Evolutionary conservation across 1,140 invertebrate genomes (phyloP), one percentile per base, ranked within the genome.

Genomic region (Aradophagus sp.): DNA sequence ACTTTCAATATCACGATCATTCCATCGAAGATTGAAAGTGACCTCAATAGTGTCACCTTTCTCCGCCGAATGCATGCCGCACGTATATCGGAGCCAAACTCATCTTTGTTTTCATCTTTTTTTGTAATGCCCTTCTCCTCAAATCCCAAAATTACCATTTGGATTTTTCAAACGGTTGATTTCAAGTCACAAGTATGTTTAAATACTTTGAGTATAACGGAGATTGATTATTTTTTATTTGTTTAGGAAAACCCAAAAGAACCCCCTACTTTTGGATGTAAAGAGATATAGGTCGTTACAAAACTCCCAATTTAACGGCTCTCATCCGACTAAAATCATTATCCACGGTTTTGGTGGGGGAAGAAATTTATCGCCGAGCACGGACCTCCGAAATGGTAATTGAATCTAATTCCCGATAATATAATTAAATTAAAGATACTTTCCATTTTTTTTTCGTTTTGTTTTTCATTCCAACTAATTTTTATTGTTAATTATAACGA

Each of bases 321-420:
- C 85, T 0, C 88, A 94, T 82, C 90, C 91, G 0, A 93, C 92
- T 0, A 95, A 94, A 86, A 88, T 95, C 5, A 89, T 95, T 8
- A 92, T 95, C 10, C 93, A 94, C 76, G 93, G 93, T 10, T 95
- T 94, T 73, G 92, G 92, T 0, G 93, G 93, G 0, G 93, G 93
- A 0, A 84, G 93, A 42, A 91, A 91, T 76, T 85, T 92, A 12
- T 90, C 91, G 4, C 93, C 93, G 0, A 94, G 92, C 80, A 93
- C 93, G 0, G 93, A 95, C 81, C 88, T 95, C 78, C 85, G 93
- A 39, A 89, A 91, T 69, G 87, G 87, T 88, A 80, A 78, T 2
- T 23, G 26, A 31, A 29, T 44, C 31, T 8, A 32, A 42, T 5
- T 29, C 41, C 5, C 19, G 26, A n/a, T n/a, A n/a, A n/a, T n/a